Evolutionary conservation across 2,113 vertebrate genomes (phyloP).

Genomic region (Platysternon megacephalum): DNA sequence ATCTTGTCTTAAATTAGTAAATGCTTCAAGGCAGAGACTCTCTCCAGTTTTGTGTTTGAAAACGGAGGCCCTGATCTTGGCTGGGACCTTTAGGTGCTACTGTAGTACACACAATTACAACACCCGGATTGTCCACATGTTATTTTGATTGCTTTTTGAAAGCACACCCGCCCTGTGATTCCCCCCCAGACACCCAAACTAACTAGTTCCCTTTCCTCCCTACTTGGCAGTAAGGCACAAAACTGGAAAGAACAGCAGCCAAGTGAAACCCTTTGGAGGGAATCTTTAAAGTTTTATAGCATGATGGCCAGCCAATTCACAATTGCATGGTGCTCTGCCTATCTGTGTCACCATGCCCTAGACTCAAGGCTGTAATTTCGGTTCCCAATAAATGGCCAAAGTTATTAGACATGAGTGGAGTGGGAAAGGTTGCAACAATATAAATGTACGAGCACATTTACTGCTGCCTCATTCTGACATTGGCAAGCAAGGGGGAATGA

Average conservation of each 20-base stretch:
- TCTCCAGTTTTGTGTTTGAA: background rate
- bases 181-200: background rate
- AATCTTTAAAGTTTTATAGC: background rate
- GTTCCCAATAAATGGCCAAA: slow-evolving; percentile 35
- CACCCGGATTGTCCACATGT: background rate
- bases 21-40: background rate
- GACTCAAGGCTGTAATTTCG: slow-evolving; percentile 24
- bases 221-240: background rate
- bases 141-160: background rate
- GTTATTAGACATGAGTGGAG: slow-evolving; percentile 11
- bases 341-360: slow-evolving; percentile 10
- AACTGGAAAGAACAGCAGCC: background rate
- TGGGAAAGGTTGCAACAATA: background rate
- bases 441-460: background rate
- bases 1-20: background rate
- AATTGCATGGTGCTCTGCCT: background rate
- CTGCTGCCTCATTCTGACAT: background rate
- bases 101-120: too few species aligned
- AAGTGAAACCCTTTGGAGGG: background rate
- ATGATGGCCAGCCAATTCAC: background rate
- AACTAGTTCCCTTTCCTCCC: background rate
- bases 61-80: background rate
- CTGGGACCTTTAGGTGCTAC: background rate
- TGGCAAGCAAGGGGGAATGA: background rate
- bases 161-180: background rate